A percentile compares a stretch with the other conserved stretches of the same genome.
Conservation (phyloP, 2,113 vertebrate species). For the Lynx canadensis region DNA sequence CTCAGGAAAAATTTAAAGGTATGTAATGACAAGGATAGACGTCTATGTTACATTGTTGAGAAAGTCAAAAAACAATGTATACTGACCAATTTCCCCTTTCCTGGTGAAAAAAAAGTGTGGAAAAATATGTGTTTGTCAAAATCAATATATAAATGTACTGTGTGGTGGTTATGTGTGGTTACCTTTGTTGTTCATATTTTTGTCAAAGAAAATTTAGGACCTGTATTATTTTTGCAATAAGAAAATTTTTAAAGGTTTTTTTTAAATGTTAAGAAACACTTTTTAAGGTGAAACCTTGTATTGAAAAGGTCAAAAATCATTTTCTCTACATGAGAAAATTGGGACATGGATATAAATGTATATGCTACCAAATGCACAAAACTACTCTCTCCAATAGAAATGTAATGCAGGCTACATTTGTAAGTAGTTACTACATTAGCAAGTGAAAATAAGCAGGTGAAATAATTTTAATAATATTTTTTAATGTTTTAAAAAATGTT, state of each 20-base stretch:
- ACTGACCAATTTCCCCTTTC: neutral
- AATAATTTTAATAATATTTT: neutral
- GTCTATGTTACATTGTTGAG: neutral
- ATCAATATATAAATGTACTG: neutral
- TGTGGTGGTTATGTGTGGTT: neutral
- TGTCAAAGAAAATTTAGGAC: slow-evolving; percentile 38
- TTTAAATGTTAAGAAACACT: neutral
- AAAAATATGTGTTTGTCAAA: neutral
- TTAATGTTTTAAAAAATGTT: neutral
- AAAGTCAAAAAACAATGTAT: neutral
- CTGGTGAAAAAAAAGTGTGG: neutral
- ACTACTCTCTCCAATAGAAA: neutral
- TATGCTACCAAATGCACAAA: neutral
- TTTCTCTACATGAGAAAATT: neutral
- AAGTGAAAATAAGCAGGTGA: neutral
- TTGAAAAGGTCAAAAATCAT: neutral
- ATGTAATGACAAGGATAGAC: neutral
- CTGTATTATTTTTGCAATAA: neutral
- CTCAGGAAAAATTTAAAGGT: neutral
- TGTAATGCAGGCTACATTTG: neutral
- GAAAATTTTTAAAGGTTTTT: neutral
- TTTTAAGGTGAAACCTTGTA: neutral
- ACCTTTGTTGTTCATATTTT: neutral
- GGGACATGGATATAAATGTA: neutral
- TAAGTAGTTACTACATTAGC: neutral